These are phyloP conservation scores for Rhyacichthys aspro DNA, from an alignment of 2,797 vertebrate species.

Conservation along the genomic window DNA sequence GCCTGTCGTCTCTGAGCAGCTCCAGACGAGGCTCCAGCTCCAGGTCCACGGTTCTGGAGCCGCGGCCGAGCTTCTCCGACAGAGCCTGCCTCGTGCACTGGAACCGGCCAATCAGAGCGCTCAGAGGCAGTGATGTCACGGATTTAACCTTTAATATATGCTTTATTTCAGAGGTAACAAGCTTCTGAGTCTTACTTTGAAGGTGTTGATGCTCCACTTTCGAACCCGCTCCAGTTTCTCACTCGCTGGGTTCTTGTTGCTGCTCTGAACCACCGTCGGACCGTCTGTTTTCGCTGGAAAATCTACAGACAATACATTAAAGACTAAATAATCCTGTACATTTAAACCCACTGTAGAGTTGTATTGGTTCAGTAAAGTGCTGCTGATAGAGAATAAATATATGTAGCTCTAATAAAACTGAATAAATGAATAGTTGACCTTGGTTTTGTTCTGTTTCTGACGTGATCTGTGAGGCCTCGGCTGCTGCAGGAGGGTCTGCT, in stretches of 20 bases:
- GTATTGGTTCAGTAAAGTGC: background rate
- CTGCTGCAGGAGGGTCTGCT: background rate
- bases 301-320: conserved; percentile 14
- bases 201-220: conserved; percentile 92
- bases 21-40: conserved; percentile 91
- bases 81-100: conserved; percentile 91
- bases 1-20: conserved; percentile 88
- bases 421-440: conserved; percentile 44
- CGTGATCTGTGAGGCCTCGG: conserved; percentile 13
- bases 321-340: background rate
- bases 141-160: too few species aligned
- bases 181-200: conserved; percentile 82
- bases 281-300: conserved; percentile 51
- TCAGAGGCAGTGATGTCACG: too few species aligned
- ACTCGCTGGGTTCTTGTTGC: conserved; percentile 83
- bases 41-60: conserved; percentile 92
- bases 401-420: too few species aligned
- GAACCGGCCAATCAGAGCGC: background rate
- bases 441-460: conserved; percentile 3
- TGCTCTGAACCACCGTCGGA: conserved; percentile 84
- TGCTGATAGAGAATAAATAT: too few species aligned
- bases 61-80: conserved; percentile 89
- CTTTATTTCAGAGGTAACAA: too few species aligned
- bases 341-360: background rate
- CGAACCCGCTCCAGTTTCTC: conserved; percentile 89